Percentiles rank a stretch among this genome's conserved stretches.
Evolutionary conservation across 2,113 vertebrate genomes (phyloP).

Genomic region (Bostrychus sinensis): DNA sequence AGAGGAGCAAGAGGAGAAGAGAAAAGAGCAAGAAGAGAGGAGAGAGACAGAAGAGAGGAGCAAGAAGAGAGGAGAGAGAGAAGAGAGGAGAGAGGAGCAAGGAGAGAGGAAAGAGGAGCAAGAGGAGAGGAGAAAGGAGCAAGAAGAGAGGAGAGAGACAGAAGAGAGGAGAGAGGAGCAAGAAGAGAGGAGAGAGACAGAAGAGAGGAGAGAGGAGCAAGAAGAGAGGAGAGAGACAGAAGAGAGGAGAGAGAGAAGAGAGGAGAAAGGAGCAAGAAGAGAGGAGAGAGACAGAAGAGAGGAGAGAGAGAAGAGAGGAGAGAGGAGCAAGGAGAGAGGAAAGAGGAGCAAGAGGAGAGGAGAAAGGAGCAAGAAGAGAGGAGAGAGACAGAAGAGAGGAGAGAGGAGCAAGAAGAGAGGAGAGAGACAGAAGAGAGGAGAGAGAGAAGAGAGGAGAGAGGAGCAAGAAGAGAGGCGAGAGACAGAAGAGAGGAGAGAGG

Average conservation of each 20-base stretch:
- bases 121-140: slow-evolving; percentile 29
- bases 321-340: not conserved
- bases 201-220: not conserved
- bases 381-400: not conserved
- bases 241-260: too few species aligned
- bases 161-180: too few species aligned
- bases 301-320: too few species aligned
- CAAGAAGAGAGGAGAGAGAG: slow-evolving; percentile 20
- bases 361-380: not conserved
- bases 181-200: too few species aligned
- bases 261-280: too few species aligned
- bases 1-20: not conserved
- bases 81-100: not conserved
- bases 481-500: not conserved
- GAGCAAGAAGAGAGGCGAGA: not conserved
- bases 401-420: not conserved
- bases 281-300: not conserved
- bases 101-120: slow-evolving; percentile 22
- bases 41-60: slow-evolving; percentile 25
- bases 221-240: not conserved
- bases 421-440: not conserved
- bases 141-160: slow-evolving; percentile 35
- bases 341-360: too few species aligned
- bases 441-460: not conserved
- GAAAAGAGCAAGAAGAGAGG: not conserved